phyloP scores from a whole-genome alignment of 1,140 invertebrate genomes.

The Drosophila kanapiae region DNA sequence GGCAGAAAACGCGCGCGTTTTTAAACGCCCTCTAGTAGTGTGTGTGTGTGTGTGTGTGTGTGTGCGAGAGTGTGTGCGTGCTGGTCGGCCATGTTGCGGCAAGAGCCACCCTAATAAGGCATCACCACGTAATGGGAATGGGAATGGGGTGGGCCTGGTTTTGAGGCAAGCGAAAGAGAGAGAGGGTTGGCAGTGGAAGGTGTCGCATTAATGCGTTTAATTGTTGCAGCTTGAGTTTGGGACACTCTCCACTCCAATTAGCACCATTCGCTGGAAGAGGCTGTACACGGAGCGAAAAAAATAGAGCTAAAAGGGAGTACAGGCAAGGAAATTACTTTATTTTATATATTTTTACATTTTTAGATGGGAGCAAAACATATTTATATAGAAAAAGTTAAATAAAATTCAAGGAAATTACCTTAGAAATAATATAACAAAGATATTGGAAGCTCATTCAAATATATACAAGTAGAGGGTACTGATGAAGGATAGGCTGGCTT shows the following conservation, averaged over 20 bases:
- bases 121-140: neutral
- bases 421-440: neutral
- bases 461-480: neutral
- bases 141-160: slow-evolving; percentile 31
- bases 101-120: slow-evolving; percentile 51
- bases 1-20: slow-evolving; percentile 70
- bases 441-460: neutral
- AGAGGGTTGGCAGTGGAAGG: slow-evolving; percentile 47
- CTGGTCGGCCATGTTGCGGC: slow-evolving; percentile 57
- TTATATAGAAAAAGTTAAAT: neutral
- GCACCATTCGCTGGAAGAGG: slow-evolving; percentile 1
- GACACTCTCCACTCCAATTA: slow-evolving; percentile 69
- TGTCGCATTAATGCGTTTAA: slow-evolving; percentile 77
- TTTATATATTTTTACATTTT: neutral
- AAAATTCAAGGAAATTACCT: neutral
- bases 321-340: neutral
- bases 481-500: too few relatives aligned
- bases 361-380: neutral
- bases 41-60: slow-evolving; percentile 7
- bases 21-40: slow-evolving; percentile 52
- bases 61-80: slow-evolving; percentile 44
- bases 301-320: neutral
- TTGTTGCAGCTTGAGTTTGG: slow-evolving; percentile 60
- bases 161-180: neutral
- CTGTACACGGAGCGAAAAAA: neutral